phyloP scores from a whole-genome alignment of 2,888 invertebrate genomes.

The Hedychridium roseum region DNA sequence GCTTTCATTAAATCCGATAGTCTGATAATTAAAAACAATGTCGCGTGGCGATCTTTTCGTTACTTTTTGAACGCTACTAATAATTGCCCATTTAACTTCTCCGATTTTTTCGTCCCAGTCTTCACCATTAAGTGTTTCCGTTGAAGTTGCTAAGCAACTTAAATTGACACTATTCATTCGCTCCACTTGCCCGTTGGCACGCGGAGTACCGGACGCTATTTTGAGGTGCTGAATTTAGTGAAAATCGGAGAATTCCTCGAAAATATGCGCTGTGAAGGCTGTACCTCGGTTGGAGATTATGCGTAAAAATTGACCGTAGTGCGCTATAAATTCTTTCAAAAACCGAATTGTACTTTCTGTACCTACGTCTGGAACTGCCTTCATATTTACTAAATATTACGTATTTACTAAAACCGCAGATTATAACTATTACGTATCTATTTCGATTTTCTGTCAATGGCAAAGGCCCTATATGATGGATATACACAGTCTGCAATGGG shows the following conservation, averaged over 20 bases:
- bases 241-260: constrained; percentile 28
- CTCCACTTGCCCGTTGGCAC: constrained; percentile 16
- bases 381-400: constrained; percentile 18
- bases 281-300: constrained; percentile 18
- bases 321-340: too few species aligned
- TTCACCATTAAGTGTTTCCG: too few species aligned
- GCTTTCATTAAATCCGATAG: too few species aligned
- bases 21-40: too few species aligned
- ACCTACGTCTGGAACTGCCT: constrained; percentile 14
- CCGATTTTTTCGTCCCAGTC: not conserved
- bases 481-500: constrained; percentile 20
- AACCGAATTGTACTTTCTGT: constrained; percentile 4
- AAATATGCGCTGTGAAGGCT: constrained; percentile 14
- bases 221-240: constrained; percentile 33
- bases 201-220: constrained; percentile 27
- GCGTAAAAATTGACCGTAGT: constrained; percentile 12
- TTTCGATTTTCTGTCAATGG: constrained; percentile 1
- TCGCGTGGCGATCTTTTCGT: not conserved
- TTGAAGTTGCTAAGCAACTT: not conserved
- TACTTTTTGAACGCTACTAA: not conserved
- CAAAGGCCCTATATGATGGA: constrained; percentile 24
- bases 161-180: not conserved
- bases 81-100: not conserved
- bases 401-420: too few species aligned
- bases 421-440: constrained; percentile 4